Evolutionary conservation across 2,113 vertebrate genomes (phyloP), one percentile per base, ranked within the genome.

Genomic region (Oreochromis tanganicae): DNA sequence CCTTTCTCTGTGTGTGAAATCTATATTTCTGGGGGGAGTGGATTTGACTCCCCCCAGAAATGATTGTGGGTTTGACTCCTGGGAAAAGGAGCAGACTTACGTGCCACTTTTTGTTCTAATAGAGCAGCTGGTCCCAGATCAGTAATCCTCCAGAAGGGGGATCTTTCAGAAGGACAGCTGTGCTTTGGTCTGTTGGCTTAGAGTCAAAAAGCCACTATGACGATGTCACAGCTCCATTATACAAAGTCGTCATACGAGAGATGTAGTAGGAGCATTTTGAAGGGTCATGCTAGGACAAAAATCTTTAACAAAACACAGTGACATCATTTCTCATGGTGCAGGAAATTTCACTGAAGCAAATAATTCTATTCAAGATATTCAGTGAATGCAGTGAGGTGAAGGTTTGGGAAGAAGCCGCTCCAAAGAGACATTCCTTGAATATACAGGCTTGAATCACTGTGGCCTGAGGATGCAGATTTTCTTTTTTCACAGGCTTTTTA

Each of bases 51-150:
- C 7, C 24, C 24, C 10, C 56, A 0, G 57, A 59, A 17, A 5
- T 56, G 32, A 63, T 27, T 55, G 32, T 73, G 32, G 38, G 24
- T 80, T 86, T n/a, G 84, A 52, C 43, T 81, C 61, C 13, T 36
- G 81, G 50, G 50, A 68, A 84, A 83, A 83, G 52, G 55, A 84
- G 50, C 48, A 36, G 81, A 66, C 78, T 54, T n/a, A 48, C 75
- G 85, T 34, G 43, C 48, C 81, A 86, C 88, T 92, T 88, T 89
- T 54, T 84, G 41, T 87, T 89, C 68, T 34, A 34, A 82, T 50
- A 29, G 87, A 92, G 85, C 92, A 95, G 91, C 91, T 93, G 92
- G 85, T 92, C 81, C 29, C 82, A 86, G 86, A 91, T 84, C 90
- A 86, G 87, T 88, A 88, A 93, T 94, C 91, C 91, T 85, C 46